A percentile compares a stretch with the other conserved stretches of the same genome.
Evolutionary conservation across 2,113 vertebrate genomes (phyloP).

Genomic region (rat (Rattus norvegicus)): GRCr8 NC_086028.1:91042001-91042500

Average conservation of each 20-base stretch:
- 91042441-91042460: conserved; percentile 20
- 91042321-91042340: conserved; percentile 22
- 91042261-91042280: conserved; percentile 14
- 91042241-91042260: conserved; percentile 13
- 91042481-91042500: conserved; percentile 22
- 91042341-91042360: conserved; percentile 19
- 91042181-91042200: neutral
- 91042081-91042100: neutral
- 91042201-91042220: conserved; percentile 30
- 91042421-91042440: neutral
- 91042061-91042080: neutral
- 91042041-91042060: neutral
- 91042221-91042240: conserved; percentile 35
- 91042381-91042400: conserved; percentile 26
- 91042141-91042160: neutral
- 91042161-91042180: neutral
- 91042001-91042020: neutral
- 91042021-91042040: neutral
- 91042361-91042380: conserved; percentile 31
- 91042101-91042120: neutral
- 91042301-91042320: neutral
- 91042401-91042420: neutral
- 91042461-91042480: conserved; percentile 1
- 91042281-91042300: conserved; percentile 28
- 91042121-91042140: neutral